Conservation (phyloP, 2,888 invertebrate species). For the Rhaphigaster nebulosa region DNA sequence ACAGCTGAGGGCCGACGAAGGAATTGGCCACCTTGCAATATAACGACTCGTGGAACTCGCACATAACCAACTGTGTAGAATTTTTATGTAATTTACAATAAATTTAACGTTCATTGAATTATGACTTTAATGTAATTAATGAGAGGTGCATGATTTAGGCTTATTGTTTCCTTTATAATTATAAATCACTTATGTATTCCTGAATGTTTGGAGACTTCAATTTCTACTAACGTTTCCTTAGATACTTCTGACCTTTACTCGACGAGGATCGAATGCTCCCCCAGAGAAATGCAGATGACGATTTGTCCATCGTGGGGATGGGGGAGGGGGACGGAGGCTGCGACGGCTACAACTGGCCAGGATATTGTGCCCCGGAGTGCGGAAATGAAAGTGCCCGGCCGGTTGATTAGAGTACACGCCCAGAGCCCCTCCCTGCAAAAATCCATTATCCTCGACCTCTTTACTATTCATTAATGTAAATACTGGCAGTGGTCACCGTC, state of each 20-base stretch:
- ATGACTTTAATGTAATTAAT: too few relatives aligned
- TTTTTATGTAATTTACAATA: too few relatives aligned
- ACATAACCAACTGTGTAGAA: too few relatives aligned
- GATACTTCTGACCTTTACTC: neutral
- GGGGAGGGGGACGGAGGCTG: neutral
- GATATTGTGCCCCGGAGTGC: constrained; percentile 55
- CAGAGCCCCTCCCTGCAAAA: constrained; percentile 25
- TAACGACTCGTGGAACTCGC: too few relatives aligned
- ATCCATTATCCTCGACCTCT: constrained; percentile 44
- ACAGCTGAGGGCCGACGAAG: too few relatives aligned
- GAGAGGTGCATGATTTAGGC: too few relatives aligned
- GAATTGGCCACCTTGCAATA: too few relatives aligned
- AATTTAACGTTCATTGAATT: too few relatives aligned
- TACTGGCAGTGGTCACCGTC: neutral
- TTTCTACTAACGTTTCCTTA: neutral
- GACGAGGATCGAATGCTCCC: neutral
- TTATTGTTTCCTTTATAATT: too few relatives aligned
- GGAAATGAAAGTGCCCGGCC: constrained; percentile 53
- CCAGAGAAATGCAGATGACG: neutral
- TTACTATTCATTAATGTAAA: constrained; percentile 58
- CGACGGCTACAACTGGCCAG: neutral
- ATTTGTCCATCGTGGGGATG: neutral
- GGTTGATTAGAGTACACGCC: constrained; percentile 54
- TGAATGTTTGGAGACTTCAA: too few relatives aligned
- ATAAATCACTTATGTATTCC: too few relatives aligned